Evolutionary conservation across 1,140 invertebrate genomes (phyloP).

Genomic region (Trypoxylus dichotomus): DNA sequence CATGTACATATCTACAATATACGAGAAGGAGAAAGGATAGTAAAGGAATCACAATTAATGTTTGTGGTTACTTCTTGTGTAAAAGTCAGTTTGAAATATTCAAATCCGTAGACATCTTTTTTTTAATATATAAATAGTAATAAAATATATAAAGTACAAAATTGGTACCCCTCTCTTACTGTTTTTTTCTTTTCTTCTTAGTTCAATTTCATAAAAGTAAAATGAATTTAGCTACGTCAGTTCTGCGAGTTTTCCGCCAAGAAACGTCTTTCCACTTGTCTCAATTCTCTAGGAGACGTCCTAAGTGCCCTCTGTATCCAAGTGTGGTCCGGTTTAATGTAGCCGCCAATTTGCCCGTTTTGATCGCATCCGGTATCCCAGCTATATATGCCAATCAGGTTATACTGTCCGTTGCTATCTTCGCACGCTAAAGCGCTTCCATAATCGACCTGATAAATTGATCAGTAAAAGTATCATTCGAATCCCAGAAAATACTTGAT

Average conservation of each 20-base stretch:
- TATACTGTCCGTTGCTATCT: conserved; percentile 66
- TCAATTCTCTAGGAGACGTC: conserved; percentile 45
- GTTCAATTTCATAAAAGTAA: no score
- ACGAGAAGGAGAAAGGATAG: not conserved
- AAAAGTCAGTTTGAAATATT: conserved; percentile 6
- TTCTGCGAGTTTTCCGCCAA: not conserved
- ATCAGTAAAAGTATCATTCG: conserved; percentile 1
- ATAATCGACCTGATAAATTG: conserved; percentile 66
- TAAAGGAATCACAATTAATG: not conserved
- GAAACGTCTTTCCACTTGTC: conserved; percentile 35
- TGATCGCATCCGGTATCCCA: conserved; percentile 67
- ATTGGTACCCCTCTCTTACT: no score
- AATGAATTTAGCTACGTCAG: not conserved
- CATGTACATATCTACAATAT: conserved; percentile 19
- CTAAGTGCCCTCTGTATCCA: conserved; percentile 47
- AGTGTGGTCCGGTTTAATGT: conserved; percentile 46
- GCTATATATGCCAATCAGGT: conserved; percentile 73
- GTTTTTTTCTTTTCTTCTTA: no score
- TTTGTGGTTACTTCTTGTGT: not conserved
- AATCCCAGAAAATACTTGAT: not conserved
- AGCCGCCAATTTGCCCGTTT: conserved; percentile 50
- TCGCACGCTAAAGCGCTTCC: conserved; percentile 78
- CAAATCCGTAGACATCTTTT: not conserved
- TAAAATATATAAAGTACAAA: no score
- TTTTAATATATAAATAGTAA: not conserved